Percentiles rank a stretch among this genome's conserved stretches.
Evolutionary conservation across 1,140 invertebrate genomes (phyloP).

Genomic region (Lerema accius): DNA sequence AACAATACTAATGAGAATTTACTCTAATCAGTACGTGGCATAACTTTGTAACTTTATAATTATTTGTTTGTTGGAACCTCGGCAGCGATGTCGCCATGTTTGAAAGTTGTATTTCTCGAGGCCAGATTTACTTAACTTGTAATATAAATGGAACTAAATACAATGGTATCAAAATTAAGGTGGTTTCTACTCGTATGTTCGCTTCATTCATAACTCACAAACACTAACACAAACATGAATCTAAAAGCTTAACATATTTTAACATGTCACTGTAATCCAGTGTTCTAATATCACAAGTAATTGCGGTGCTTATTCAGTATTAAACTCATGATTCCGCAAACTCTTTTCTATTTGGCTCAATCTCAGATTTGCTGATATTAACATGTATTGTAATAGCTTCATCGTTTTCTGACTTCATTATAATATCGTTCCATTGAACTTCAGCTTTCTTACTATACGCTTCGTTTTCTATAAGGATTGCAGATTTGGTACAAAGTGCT

Average conservation of each 20-base stretch:
- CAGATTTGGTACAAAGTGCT: slow-evolving; percentile 70
- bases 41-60: not conserved
- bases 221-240: not conserved
- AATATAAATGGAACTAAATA: not conserved
- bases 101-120: slow-evolving; percentile 5
- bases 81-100: not conserved
- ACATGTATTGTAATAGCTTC: slow-evolving; percentile 77
- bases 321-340: slow-evolving; percentile 48
- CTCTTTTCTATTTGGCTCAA: slow-evolving; percentile 51
- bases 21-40: not conserved
- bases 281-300: slow-evolving; percentile 36
- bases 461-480: slow-evolving; percentile 73
- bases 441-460: slow-evolving; percentile 76
- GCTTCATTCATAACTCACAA: not conserved
- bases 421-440: slow-evolving; percentile 72
- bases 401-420: slow-evolving; percentile 70
- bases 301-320: slow-evolving; percentile 14
- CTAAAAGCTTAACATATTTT: slow-evolving; percentile 8
- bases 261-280: slow-evolving; percentile 15
- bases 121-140: not conserved
- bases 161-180: slow-evolving; percentile 1
- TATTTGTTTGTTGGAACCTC: not conserved
- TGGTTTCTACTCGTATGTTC: slow-evolving; percentile 2
- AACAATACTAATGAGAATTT: too few relatives aligned
- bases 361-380: slow-evolving; percentile 67